Evolutionary conservation across 2,797 vertebrate genomes (phyloP).

Genomic region (Micromesistius poutassou): DNA sequence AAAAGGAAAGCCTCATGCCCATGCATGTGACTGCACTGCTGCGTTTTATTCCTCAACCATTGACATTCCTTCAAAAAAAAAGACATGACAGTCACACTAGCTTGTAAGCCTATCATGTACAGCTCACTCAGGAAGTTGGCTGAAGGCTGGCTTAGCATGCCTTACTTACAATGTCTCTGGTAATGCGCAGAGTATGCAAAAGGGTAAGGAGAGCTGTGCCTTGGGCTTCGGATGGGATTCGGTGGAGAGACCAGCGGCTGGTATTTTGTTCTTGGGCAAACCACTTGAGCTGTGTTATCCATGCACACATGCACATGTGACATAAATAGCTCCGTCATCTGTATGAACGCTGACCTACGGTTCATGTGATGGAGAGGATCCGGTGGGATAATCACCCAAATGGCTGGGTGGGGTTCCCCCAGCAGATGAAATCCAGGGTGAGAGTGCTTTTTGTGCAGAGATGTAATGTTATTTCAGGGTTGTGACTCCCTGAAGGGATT

Average conservation of each 20-base stretch:
- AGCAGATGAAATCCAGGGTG: not conserved
- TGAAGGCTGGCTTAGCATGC: not conserved
- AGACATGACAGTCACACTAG: not conserved
- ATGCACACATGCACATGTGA: not conserved
- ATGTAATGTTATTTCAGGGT: not conserved
- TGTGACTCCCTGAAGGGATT: not conserved
- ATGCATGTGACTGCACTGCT: conserved; percentile 11
- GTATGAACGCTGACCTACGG: conserved; percentile 37
- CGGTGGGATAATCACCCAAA: conserved; percentile 23
- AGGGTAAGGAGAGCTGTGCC: conserved; percentile 21
- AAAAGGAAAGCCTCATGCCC: conserved; percentile 22
- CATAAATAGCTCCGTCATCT: conserved; percentile 28
- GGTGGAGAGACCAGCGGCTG: conserved; percentile 16
- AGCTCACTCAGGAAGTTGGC: not conserved
- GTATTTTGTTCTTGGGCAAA: conserved; percentile 38
- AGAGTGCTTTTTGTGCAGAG: not conserved
- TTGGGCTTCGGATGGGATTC: conserved; percentile 26
- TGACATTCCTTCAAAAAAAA: not conserved
- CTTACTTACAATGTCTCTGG: not conserved
- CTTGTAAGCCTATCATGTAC: not conserved
- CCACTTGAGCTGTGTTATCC: conserved; percentile 24
- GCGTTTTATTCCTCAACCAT: not conserved
- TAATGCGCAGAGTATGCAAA: not conserved
- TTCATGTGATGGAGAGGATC: conserved; percentile 28
- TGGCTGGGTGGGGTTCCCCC: conserved; percentile 12